Evolutionary conservation across 2,797 vertebrate species (phyloP), one percentile per base, ranked within the genome.

Genomic region (Aldrovandia affinis): DNA sequence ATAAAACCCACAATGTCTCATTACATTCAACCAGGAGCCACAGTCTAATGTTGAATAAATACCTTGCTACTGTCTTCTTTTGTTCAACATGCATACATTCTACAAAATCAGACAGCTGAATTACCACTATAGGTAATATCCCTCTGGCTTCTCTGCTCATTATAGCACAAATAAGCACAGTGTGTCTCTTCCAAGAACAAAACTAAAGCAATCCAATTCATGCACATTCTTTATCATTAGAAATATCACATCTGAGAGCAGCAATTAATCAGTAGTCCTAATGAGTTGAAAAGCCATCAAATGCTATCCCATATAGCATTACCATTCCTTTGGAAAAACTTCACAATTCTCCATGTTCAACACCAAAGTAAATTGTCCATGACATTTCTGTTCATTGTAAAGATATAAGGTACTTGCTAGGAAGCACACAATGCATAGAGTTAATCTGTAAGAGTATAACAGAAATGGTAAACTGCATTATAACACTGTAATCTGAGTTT

Each of bases 351-450:
- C 61, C 78, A 84, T 70, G 68, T 70, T 63, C 83, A 80, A 61
- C 91, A 90, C 88, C 89, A 91, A 90, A 85, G 89, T 89, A 28
- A 18, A 90, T 87, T 82, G 86, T 83, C 42, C 81, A 54, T 73
- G 83, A 75, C 78, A 81, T 86, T 81, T 80, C 15, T 84, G 25
- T 81, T 73, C 61, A 42, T 44, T 73, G 52, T 63, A 75, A 39
- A 73, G 25, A 36, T 59, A 81, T 80, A 20, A 54, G 80, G 55
- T 81, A 86, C 84, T 78, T 79, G 82, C 82, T 73, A 86, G 87
- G 83, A 86, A 87, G 47, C 84, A 87, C 86, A 85, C 86, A 87
- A 92, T 92, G 92, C 91, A 93, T 92, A 93, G 91, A 90, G 82
- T 70, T 70, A 81, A 63, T 92, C 92, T 92, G 89, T 92, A 93